Conservation (phyloP, 2,113 vertebrate genomes). For the Petrocephalus zakoni region DNA sequence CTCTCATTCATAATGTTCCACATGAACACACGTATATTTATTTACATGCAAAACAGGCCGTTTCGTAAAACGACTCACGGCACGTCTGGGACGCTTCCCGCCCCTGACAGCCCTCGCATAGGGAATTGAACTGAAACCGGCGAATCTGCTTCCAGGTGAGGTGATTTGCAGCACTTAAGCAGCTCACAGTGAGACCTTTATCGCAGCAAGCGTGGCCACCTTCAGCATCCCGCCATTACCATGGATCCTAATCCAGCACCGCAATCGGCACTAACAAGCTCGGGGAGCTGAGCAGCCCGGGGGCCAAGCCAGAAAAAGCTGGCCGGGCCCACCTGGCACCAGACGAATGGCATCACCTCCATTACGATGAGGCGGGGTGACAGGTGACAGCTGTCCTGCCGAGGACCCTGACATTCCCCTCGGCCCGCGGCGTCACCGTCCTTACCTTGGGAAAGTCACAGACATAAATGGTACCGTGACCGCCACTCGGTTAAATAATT, state of each 20-base stretch:
- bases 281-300: neutral
- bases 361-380: constrained; percentile 49
- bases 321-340: constrained; percentile 38
- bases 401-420: constrained; percentile 49
- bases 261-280: neutral
- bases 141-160: neutral
- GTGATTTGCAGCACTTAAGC: constrained; percentile 7
- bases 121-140: neutral
- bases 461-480: constrained; percentile 55
- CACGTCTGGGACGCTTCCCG: neutral
- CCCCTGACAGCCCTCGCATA: neutral
- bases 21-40: neutral
- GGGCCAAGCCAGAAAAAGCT: constrained; percentile 28
- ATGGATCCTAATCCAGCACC: neutral
- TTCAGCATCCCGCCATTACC: neutral
- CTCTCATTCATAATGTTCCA: neutral
- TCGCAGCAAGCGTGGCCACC: neutral
- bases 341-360: constrained; percentile 38
- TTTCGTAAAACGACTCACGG: neutral
- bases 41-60: neutral
- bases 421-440: constrained; percentile 34
- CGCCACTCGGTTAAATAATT: constrained; percentile 60
- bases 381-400: constrained; percentile 60
- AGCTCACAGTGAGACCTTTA: neutral
- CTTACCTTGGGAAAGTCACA: constrained; percentile 49